These are phyloP conservation scores for Oscheius sp. DNA, from an alignment of 2,888 invertebrate genomes.

Conservation along the genomic window DNA sequence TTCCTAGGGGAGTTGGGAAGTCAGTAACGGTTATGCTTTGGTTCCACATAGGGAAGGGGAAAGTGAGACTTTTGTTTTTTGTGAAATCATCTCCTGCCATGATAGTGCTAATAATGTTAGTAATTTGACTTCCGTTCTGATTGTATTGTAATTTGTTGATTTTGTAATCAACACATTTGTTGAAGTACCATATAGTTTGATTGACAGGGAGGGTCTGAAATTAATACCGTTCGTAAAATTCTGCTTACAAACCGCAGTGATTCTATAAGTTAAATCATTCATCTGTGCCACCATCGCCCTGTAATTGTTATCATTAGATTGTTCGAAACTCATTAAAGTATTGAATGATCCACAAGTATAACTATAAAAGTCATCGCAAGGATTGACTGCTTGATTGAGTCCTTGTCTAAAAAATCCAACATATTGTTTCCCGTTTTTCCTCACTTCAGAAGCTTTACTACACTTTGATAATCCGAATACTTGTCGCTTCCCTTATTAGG, in stretches of 20 bases:
- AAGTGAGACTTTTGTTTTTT: no score
- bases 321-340: conserved; percentile 43
- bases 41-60: conserved; percentile 46
- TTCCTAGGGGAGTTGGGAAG: conserved; percentile 31
- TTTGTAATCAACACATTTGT: conserved; percentile 35
- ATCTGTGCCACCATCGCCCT: conserved; percentile 39
- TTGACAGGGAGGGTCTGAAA: conserved; percentile 47
- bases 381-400: conserved; percentile 47
- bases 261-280: conserved; percentile 35
- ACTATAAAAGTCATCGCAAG: conserved; percentile 58
- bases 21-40: conserved; percentile 33
- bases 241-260: conserved; percentile 31
- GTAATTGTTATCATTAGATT: conserved; percentile 42
- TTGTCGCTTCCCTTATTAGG: conserved; percentile 20
- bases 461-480: conserved; percentile 24
- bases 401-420: conserved; percentile 35
- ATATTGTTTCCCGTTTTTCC: not conserved
- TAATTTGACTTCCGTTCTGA: conserved; percentile 25
- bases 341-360: conserved; percentile 51
- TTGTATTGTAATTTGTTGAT: conserved; percentile 40
- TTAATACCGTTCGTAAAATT: not conserved
- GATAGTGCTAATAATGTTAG: not conserved
- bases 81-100: conserved; percentile 1
- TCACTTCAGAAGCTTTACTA: conserved; percentile 33
- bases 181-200: conserved; percentile 43